Conservation (phyloP, 2,113 vertebrate genomes). For the Hemibagrus wyckioides region DNA sequence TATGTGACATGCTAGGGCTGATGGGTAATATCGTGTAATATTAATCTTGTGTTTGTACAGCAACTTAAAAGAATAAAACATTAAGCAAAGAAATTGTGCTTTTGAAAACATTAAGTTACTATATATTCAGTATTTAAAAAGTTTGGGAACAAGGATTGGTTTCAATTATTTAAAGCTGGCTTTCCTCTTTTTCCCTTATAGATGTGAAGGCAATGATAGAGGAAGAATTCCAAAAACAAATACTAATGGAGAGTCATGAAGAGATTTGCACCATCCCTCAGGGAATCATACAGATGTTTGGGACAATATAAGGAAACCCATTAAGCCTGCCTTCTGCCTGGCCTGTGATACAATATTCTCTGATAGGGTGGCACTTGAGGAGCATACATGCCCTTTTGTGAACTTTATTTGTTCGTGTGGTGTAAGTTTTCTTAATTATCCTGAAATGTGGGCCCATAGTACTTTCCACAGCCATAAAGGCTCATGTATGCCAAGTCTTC, state of each 20-base stretch:
- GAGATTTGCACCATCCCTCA: neutral
- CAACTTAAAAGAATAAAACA: neutral
- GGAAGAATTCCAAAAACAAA: slow-evolving; percentile 31
- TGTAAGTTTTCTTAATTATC: slow-evolving; percentile 22
- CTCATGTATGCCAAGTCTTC: slow-evolving; percentile 8
- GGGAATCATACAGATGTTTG: neutral
- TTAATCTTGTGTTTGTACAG: neutral
- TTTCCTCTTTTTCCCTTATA: neutral
- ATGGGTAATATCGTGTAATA: too few species aligned
- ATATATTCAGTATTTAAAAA: neutral
- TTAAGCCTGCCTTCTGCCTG: slow-evolving; percentile 12
- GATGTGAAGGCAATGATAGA: slow-evolving; percentile 12
- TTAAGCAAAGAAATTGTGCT: neutral
- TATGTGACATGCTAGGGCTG: too few species aligned
- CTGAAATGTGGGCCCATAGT: slow-evolving; percentile 33
- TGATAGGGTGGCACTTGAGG: neutral
- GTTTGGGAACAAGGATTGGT: neutral
- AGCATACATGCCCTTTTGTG: slow-evolving; percentile 18
- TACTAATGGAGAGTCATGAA: neutral
- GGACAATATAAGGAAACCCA: slow-evolving; percentile 19
- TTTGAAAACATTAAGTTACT: neutral
- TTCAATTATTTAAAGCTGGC: neutral
- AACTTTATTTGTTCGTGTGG: slow-evolving; percentile 39
- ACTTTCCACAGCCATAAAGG: slow-evolving; percentile 20
- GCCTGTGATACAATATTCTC: slow-evolving; percentile 26